Evolutionary conservation across 2,797 vertebrate genomes (phyloP).

Genomic region (Phyllotis vaccarum): DNA sequence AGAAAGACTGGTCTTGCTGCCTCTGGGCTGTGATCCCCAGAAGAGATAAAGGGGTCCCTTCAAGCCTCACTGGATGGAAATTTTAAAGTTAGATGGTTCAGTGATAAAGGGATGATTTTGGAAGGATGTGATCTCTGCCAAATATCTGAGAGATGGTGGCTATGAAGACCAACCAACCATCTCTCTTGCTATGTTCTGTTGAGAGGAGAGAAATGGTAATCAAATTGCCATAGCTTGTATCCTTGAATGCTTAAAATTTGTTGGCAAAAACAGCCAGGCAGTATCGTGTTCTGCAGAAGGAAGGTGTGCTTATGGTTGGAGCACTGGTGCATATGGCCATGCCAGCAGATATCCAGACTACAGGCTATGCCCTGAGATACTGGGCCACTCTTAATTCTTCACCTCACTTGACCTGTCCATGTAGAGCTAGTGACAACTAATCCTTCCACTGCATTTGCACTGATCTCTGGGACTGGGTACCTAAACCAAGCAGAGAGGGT

Average conservation of each 20-base stretch:
- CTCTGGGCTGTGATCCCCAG: constrained; percentile 38
- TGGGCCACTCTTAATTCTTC: not conserved
- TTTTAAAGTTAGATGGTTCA: not conserved
- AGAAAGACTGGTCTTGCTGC: constrained; percentile 69
- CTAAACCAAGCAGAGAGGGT: not conserved
- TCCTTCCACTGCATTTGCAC: not conserved
- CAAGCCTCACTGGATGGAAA: not conserved
- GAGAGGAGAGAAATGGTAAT: not conserved
- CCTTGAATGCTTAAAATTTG: not conserved
- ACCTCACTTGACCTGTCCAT: not conserved
- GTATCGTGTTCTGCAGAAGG: not conserved
- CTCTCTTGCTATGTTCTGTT: not conserved
- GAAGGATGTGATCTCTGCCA: constrained; percentile 1
- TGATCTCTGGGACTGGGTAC: not conserved
- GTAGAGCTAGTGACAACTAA: not conserved
- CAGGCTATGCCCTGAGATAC: not conserved
- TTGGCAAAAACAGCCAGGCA: not conserved
- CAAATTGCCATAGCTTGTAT: not conserved
- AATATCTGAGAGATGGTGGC: not conserved
- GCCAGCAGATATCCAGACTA: not conserved
- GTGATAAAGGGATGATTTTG: constrained; percentile 17
- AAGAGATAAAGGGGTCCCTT: constrained; percentile 53
- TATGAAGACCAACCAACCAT: not conserved
- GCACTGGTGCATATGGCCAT: fast-evolving
- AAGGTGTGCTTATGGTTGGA: not conserved